Conservation (phyloP, 2,113 vertebrate species). For the Bos taurus region ARS-UCD2.0 NC_037346.1:50081501-50082000, state of each 20-base stretch:
- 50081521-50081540: background rate
- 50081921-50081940: background rate
- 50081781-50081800: background rate
- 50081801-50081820: background rate
- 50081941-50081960: background rate
- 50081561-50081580: background rate
- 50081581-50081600: background rate
- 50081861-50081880: background rate
- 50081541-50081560: background rate
- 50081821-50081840: background rate
- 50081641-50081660: background rate
- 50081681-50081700: no score
- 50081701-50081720: background rate
- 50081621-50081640: background rate
- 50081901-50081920: background rate
- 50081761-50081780: rapidly evolving
- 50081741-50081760: rapidly evolving
- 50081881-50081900: background rate
- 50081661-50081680: background rate
- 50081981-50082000: background rate
- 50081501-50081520: background rate
- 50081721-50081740: no score
- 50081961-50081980: background rate
- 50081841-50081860: background rate
- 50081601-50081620: background rate